Evolutionary conservation across 1,140 invertebrate genomes (phyloP).

Genomic region (Himalopsyche phryganea): DNA sequence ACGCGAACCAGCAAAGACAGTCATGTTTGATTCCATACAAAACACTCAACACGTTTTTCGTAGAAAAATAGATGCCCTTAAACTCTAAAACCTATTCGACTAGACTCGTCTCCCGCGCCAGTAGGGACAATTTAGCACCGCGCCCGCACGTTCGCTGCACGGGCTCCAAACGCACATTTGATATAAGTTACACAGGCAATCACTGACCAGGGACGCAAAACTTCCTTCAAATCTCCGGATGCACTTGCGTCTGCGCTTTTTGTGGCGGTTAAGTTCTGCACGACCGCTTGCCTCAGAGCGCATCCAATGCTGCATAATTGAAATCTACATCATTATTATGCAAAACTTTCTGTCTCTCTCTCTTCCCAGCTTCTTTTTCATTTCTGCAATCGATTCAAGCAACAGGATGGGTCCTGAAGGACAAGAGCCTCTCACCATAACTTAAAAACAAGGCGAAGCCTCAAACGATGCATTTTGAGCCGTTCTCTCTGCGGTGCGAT

Average conservation of each 20-base stretch:
- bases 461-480: no score
- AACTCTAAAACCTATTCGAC: constrained; percentile 29
- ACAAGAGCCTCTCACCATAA: neutral
- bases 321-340: no score
- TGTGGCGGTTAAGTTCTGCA: no score
- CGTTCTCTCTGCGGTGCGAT: no score
- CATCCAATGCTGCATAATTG: no score
- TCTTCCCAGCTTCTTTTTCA: no score
- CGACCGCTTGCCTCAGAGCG: neutral
- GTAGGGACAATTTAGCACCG: constrained; percentile 15
- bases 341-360: no score
- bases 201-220: no score
- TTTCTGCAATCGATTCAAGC: neutral
- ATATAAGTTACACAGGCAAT: no score
- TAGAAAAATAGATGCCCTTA: constrained; percentile 32
- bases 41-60: constrained; percentile 7
- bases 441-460: no score
- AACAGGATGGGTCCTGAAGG: constrained; percentile 4
- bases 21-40: constrained; percentile 3
- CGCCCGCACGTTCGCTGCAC: neutral
- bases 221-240: neutral
- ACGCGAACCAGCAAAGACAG: neutral
- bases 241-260: neutral
- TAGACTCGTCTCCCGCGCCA: constrained; percentile 20
- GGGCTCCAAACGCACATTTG: no score